These are phyloP conservation scores for Cydia pomonella DNA, from an alignment of 1,140 invertebrate species.

Conservation along the genomic window DNA sequence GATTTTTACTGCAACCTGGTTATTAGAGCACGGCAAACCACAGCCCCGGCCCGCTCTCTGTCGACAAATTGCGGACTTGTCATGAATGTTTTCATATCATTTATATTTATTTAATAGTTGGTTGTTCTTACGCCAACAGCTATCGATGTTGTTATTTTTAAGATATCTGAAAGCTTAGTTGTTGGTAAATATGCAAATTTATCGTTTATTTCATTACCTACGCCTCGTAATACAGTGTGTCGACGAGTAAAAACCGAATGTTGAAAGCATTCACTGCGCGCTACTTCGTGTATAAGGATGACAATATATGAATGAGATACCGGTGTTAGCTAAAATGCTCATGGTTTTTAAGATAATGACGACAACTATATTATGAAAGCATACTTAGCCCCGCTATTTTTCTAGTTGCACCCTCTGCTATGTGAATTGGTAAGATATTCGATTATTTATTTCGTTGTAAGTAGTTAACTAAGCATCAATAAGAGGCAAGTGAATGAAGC, in stretches of 20 bases:
- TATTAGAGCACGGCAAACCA: constrained; percentile 70
- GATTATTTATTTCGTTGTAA: too few species aligned
- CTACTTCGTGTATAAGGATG: neutral
- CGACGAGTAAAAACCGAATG: neutral
- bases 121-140: constrained; percentile 36
- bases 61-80: constrained; percentile 66
- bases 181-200: constrained; percentile 32
- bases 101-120: constrained; percentile 52
- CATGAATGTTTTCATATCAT: constrained; percentile 53
- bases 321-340: neutral
- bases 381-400: too few species aligned
- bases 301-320: constrained; percentile 10
- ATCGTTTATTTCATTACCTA: constrained; percentile 22
- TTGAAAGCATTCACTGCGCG: constrained; percentile 16
- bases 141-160: constrained; percentile 21
- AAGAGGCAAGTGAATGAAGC: too few species aligned
- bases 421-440: too few species aligned
- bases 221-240: neutral
- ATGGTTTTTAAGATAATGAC: neutral
- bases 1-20: constrained; percentile 70
- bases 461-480: too few species aligned
- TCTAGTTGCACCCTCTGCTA: too few species aligned
- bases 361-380: neutral
- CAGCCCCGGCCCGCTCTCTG: constrained; percentile 51
- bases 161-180: constrained; percentile 21